Percentiles rank a stretch among this genome's conserved stretches.
Evolutionary conservation across 2,888 invertebrate species (phyloP).

Genomic region (Parnassius glacialis): DNA sequence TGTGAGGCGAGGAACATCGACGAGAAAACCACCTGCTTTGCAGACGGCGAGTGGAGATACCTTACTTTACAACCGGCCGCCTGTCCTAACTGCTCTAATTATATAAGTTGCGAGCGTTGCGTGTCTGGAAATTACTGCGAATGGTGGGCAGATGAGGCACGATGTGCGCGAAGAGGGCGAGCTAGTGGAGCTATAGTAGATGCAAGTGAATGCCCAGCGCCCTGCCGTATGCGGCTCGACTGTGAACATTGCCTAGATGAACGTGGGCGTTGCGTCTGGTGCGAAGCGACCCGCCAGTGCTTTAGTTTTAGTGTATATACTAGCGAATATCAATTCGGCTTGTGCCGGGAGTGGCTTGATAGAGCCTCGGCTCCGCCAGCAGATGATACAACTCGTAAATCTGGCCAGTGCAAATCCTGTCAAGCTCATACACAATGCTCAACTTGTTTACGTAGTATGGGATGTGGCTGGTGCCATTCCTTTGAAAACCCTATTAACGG

Average conservation of each 20-base stretch:
- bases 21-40: constrained; percentile 82
- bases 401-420: constrained; percentile 91
- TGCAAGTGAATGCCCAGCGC: constrained; percentile 86
- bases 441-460: constrained; percentile 89
- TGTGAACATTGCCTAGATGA: constrained; percentile 92
- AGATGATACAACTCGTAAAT: constrained; percentile 56
- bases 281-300: constrained; percentile 94
- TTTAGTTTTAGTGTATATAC: constrained; percentile 98
- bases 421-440: constrained; percentile 87
- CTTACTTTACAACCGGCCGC: constrained; percentile 90
- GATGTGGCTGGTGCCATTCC: constrained; percentile 97
- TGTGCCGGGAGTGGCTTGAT: constrained; percentile 96
- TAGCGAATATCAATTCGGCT: constrained; percentile 95
- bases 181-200: constrained; percentile 84
- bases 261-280: constrained; percentile 96
- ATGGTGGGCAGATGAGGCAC: constrained; percentile 95
- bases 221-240: constrained; percentile 88
- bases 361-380: constrained; percentile 81
- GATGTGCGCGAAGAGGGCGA: constrained; percentile 90
- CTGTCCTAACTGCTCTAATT: constrained; percentile 94
- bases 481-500: constrained; percentile 93
- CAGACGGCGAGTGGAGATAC: constrained; percentile 86
- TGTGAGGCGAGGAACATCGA: constrained; percentile 86
- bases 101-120: constrained; percentile 93
- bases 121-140: constrained; percentile 90